phyloP scores from a whole-genome alignment of 2,888 invertebrate species.

The Conistra vaccinii region DNA sequence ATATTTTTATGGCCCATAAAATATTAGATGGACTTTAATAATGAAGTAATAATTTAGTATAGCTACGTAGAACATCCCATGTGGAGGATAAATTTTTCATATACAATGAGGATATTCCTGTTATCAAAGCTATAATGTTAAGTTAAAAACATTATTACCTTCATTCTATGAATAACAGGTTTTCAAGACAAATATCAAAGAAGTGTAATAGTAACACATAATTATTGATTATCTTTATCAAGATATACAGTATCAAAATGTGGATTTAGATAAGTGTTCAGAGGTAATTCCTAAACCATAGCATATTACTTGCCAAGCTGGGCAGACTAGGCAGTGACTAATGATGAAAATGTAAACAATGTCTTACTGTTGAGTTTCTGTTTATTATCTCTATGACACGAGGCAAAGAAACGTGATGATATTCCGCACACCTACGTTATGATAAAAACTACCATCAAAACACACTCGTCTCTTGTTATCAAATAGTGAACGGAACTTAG shows the following conservation, averaged over 20 bases:
- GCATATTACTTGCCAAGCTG: neutral
- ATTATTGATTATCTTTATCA: neutral
- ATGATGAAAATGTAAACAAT: conserved; percentile 43
- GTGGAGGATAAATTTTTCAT: neutral
- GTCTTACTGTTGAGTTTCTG: conserved; percentile 42
- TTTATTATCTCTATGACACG: conserved; percentile 3
- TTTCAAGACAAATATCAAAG: neutral
- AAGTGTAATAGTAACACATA: neutral
- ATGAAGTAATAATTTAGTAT: conserved; percentile 4
- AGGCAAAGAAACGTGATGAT: conserved; percentile 27
- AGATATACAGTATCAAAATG: neutral
- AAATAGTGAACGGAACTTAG: conserved; percentile 47
- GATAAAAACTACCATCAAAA: conserved; percentile 19
- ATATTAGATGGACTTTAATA: conserved; percentile 24
- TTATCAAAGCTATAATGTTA: neutral
- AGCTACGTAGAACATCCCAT: neutral
- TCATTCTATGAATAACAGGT: neutral
- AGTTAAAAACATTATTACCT: neutral
- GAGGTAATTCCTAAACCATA: neutral
- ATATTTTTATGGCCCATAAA: conserved; percentile 42
- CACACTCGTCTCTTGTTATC: conserved; percentile 36
- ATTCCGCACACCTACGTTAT: neutral
- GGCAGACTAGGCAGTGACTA: conserved; percentile 6
- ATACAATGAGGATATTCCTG: neutral
- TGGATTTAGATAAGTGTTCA: neutral